Evolutionary conservation across 1,140 invertebrate genomes (phyloP), one percentile per base, ranked within the genome.

Genomic region (Drosophila watanabei): DNA sequence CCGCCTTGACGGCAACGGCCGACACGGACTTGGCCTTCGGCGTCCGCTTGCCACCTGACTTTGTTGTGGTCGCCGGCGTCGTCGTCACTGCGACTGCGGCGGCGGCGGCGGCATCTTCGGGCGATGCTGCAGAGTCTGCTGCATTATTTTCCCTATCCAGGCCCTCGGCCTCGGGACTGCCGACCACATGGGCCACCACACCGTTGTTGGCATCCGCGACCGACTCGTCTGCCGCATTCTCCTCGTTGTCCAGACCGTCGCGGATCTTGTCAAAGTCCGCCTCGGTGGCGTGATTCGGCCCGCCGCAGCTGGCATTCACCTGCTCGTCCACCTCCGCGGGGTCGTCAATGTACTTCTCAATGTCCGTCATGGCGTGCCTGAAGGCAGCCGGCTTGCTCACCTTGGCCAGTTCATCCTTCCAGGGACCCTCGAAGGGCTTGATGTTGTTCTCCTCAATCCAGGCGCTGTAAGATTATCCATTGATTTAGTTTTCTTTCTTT

Each of bases 361-460:
- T 98, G 75, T 97, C 96, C 78, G 95, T 95, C 72, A 98, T 95
- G 10, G 98, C 98, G 68, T 98, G 97, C 92, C 97, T 97, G 91
- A 98, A 98, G 4, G 95, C 94, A 9, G 94, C 94, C 8, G 96
- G 96, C 69, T 98, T 98, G 90, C 96, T 96, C 20, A 96, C 95
- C 89, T 96, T 97, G 20, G 95, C 95, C 56, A 97, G 94, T 78
- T 97, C 95, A 39, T 97, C 96, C 94, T 97, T 98, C 93, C 95
- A 97, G 75, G 97, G 95, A 35, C 95, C 94, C 56, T 93, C 92
- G 92, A 98, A 99, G 1, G 96, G 97, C 92, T 98, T 97, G 24
- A 99, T 96, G 84, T 96, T 96, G 46, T 95, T 94, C 75, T 97
- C 96, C 93, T 98, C 97, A 78, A 99, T 97, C 97, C 97, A 99